Percentiles rank a stretch among this genome's conserved stretches.
phyloP scores from a whole-genome alignment of 2,888 invertebrate species.

The Latrodectus hesperus region DNA sequence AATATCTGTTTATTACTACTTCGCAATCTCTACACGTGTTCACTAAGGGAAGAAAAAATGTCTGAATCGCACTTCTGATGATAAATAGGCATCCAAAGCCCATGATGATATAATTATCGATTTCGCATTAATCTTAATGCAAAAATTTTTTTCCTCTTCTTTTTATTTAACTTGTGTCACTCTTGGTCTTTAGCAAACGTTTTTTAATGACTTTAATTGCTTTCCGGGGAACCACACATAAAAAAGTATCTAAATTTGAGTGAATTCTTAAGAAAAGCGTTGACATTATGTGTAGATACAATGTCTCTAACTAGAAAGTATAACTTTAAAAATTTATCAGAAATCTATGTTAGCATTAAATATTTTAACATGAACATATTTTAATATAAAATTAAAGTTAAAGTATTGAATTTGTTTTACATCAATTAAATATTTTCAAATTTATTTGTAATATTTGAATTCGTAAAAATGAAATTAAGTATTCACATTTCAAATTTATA shows the following conservation, averaged over 20 bases:
- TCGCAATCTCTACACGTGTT: background rate
- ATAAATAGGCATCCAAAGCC: background rate
- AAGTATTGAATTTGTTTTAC: too few species aligned
- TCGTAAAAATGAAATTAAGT: too few species aligned
- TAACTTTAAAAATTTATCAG: background rate
- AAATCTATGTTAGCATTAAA: too few species aligned
- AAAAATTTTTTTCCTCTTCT: background rate
- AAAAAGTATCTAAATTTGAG: background rate
- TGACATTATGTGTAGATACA: background rate
- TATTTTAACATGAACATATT: too few species aligned
- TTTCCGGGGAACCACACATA: too few species aligned
- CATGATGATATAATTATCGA: constrained; percentile 39
- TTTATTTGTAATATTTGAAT: too few species aligned
- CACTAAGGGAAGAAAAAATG: background rate
- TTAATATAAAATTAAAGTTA: too few species aligned
- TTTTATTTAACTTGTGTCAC: background rate
- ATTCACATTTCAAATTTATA: too few species aligned
- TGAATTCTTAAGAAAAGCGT: background rate
- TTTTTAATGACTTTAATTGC: background rate
- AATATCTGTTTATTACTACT: background rate
- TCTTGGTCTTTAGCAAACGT: background rate
- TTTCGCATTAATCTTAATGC: constrained; percentile 35
- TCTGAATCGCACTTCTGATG: background rate
- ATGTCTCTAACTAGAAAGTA: background rate
- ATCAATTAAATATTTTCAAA: too few species aligned